Base-by-base conservation (phyloP, 2,888 invertebrate genomes). In the Diadegma fenestrale region DNA sequence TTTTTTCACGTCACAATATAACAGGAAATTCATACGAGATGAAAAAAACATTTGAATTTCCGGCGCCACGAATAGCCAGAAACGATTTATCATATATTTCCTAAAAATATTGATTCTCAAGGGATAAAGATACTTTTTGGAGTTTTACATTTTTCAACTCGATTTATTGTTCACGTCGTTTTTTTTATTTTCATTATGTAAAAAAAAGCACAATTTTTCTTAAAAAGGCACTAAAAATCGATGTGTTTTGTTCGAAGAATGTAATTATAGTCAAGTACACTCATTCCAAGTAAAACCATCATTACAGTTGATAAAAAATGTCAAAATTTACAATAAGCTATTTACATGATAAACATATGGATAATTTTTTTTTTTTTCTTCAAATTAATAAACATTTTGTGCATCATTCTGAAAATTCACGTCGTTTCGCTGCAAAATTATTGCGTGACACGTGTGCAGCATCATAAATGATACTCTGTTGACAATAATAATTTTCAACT, bases 211-310 rank as follows among this genome's bases (percentile, higher is more conserved):
- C 66, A 72, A 30, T 63, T 77, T 80, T 68, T 73, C 26, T 66
- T 75, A 73, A 77, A n/a, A 87, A 88, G 88, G 87, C 88, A 87
- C 88, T 88, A 73, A 83, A 78, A 73, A 63, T 85, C 80, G 83
- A 80, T 80, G 69, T 81, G 66, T 77, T 19, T n/a, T 45, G 19
- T 63, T 77, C n/a, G 26, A 69, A 48, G n/a, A 66, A 68, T 82
- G 63, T 51, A 26, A 79, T 72, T 41, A 19, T 58, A 14, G 12
- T 12, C 12, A 5, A 63, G 37, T 80, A 48, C 63, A 12, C 12
- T 71, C 66, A 0, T 45, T 14, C 0, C n/a, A 48, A 12, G 33
- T 14, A 58, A 58, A 58, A 43, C 30, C 48, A 41, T 71, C 12
- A 54, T 68, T 68, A 58, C 58, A 41, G 2, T 51, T 54, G 4